Evolutionary conservation across 2,888 invertebrate genomes (phyloP), one percentile per base, ranked within the genome.

Genomic region (Oxycera nigricornis): DNA sequence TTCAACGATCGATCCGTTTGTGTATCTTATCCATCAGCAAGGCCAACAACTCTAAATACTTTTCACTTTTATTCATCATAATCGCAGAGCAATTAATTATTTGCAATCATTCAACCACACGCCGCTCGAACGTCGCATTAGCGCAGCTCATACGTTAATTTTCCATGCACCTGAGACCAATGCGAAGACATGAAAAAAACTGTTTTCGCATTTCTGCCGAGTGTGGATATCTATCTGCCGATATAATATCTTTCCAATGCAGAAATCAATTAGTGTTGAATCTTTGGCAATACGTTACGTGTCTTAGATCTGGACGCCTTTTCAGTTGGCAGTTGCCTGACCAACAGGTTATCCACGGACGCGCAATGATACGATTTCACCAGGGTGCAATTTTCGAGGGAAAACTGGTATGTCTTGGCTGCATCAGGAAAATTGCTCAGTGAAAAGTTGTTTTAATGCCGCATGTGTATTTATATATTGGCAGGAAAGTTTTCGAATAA

Each of bases 291-390:
- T 61, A 31, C 9, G 35, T 28, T 61, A 61, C 61, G 61, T 61
- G 31, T 17, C 6, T 9, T 2, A 35, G 35, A 62, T 22, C 62
- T 62, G 17, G 4, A 35, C 20, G 62, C 39, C 28, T n/a, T 67
- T 46, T 46, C 68, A 31, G 17, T 70, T 52, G 55, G 30, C 31
- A 30, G 52, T 24, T 20, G 14, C 22, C 11, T 17, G 22, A 35
- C 52, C 20, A 52, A 55, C 31, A 31, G 22, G 31, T 70, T 28
- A n/a, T n/a, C n/a, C n/a, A 17, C 22, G 31, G 50, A 28, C n/a
- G n/a, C 14, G 22, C 20, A 31, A 31, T 41, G 65, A 39, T 52
- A 70, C 52, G 70, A 70, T 70, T 70, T 70, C 70, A 52, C 70
- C 55, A 31, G 22, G 17, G 11, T 68, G 50, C 52, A 31, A 28